Percentiles rank a stretch among this genome's conserved stretches.
phyloP scores from a whole-genome alignment of 2,888 invertebrate genomes.

The Tenodera sinensis region DNA sequence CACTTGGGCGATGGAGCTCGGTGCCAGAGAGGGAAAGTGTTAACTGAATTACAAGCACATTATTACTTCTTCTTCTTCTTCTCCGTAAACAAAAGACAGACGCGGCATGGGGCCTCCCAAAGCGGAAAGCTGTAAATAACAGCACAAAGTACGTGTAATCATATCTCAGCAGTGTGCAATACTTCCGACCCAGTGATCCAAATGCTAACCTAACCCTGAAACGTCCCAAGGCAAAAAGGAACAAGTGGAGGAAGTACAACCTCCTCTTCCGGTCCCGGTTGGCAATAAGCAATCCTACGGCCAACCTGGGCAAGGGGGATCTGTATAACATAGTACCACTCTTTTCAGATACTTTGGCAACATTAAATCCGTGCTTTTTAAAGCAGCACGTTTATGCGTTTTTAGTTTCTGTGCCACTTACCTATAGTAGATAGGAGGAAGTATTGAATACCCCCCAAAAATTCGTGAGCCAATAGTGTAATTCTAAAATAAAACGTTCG shows the following conservation, averaged over 20 bases:
- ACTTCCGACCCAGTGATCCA: constrained; percentile 22
- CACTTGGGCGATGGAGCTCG: constrained; percentile 16
- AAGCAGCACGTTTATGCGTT: no score
- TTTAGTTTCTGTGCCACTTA: no score
- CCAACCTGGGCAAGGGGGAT: neutral
- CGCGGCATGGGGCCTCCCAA: neutral
- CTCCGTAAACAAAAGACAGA: neutral
- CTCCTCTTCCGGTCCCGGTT: neutral
- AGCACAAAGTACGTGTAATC: neutral
- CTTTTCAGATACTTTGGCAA: no score
- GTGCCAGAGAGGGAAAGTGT: constrained; percentile 22
- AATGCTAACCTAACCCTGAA: constrained; percentile 21
- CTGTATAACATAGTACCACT: neutral
- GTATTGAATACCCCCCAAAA: no score
- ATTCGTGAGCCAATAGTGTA: no score
- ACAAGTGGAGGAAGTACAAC: neutral
- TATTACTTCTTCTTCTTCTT: neutral
- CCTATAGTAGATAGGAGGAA: no score
- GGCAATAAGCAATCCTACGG: neutral
- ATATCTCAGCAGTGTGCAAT: neutral
- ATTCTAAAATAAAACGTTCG: no score
- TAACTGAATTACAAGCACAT: constrained; percentile 6
- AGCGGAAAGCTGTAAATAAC: neutral
- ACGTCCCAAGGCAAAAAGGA: neutral
- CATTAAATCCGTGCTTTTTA: no score